phyloP scores from a whole-genome alignment of 1,140 invertebrate genomes.

The Idris sp. region DNA sequence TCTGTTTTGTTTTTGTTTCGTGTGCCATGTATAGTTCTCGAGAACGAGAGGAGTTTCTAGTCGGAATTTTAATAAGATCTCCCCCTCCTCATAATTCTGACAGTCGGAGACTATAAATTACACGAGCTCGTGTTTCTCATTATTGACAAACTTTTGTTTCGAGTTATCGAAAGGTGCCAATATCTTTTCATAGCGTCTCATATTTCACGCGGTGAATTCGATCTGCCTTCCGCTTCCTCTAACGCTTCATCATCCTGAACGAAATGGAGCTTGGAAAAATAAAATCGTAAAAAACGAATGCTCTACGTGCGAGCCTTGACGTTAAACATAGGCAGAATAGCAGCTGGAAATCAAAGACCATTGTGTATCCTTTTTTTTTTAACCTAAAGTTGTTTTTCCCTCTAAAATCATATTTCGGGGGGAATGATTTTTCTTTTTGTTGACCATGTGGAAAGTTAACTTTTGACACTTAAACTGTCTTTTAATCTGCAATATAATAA shows the following conservation, averaged over 20 bases:
- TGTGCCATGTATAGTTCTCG: no score
- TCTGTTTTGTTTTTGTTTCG: no score
- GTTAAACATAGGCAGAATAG: conserved; percentile 15
- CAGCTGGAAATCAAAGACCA: conserved; percentile 44
- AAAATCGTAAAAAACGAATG: conserved; percentile 35
- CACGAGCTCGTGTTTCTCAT: conserved; percentile 1
- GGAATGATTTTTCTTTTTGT: no score
- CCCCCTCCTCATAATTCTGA: no score
- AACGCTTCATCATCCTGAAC: conserved; percentile 26
- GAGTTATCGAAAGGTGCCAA: conserved; percentile 41
- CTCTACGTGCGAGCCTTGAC: not conserved
- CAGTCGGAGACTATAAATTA: conserved; percentile 8
- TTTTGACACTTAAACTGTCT: no score
- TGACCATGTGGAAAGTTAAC: no score
- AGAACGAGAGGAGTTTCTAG: no score
- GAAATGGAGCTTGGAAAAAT: conserved; percentile 22
- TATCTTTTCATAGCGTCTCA: conserved; percentile 20
- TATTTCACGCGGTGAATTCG: conserved; percentile 30
- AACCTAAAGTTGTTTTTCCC: no score
- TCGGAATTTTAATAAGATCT: not conserved
- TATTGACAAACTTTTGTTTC: conserved; percentile 36
- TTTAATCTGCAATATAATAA: no score
- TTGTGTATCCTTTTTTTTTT: no score
- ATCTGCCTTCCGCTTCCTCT: conserved; percentile 39
- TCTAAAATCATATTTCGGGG: no score